These are phyloP conservation scores for Ridgeia piscesae DNA, from an alignment of 1,140 invertebrate species.

Conservation along the genomic window DNA sequence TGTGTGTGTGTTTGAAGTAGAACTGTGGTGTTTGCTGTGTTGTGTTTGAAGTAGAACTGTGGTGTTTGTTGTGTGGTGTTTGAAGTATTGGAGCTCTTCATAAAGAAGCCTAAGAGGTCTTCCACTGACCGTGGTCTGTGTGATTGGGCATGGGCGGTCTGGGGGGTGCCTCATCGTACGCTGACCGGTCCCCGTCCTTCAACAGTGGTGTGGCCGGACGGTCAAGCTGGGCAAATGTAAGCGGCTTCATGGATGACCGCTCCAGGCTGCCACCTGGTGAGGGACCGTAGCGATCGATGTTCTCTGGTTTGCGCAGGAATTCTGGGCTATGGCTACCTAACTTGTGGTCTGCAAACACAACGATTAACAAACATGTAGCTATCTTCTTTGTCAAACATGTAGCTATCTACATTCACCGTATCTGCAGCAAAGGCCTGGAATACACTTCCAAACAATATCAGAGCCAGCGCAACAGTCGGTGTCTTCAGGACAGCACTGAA, in stretches of 20 bases:
- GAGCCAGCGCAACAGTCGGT: no score
- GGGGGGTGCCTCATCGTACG: constrained; percentile 65
- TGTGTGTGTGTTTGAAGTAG: no score
- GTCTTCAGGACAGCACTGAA: no score
- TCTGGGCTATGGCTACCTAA: constrained; percentile 15
- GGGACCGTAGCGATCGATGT: constrained; percentile 9
- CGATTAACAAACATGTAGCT: background rate
- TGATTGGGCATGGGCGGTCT: constrained; percentile 77
- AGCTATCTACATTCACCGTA: no score
- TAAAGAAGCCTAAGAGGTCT: no score
- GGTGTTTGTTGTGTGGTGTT: no score
- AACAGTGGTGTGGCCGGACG: constrained; percentile 53
- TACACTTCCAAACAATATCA: no score
- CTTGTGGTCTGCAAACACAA: constrained; percentile 22
- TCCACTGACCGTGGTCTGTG: background rate
- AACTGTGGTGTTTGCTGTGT: no score
- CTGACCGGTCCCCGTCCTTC: constrained; percentile 39
- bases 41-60: no score
- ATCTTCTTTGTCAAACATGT: background rate
- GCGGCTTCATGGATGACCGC: constrained; percentile 14
- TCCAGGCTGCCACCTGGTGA: constrained; percentile 11
- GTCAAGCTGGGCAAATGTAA: constrained; percentile 68
- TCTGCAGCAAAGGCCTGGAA: no score
- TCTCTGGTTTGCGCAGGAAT: constrained; percentile 25
- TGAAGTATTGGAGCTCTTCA: no score